These are phyloP conservation scores for Oryzaephilus surinamensis DNA, from an alignment of 1,140 invertebrate species.

Conservation along the genomic window DNA sequence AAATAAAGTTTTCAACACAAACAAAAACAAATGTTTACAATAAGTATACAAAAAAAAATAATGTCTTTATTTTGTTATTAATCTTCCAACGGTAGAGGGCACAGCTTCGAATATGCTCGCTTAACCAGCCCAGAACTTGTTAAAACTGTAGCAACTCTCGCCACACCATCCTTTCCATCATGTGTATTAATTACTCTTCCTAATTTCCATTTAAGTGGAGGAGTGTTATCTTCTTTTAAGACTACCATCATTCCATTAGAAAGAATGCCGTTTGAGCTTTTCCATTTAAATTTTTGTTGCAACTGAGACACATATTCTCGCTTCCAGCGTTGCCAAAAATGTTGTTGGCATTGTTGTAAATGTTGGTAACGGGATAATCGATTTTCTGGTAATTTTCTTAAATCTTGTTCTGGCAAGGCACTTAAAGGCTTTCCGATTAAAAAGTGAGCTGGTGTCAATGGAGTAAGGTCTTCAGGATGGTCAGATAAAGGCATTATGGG, in stretches of 20 bases:
- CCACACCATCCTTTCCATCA: constrained; percentile 23
- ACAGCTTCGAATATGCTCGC: no score
- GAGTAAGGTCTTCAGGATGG: constrained; percentile 20
- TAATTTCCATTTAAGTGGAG: constrained; percentile 27
- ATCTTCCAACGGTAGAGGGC: no score
- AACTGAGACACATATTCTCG: constrained; percentile 24
- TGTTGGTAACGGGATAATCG: constrained; percentile 3
- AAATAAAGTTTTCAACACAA: no score
- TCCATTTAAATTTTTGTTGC: constrained; percentile 29
- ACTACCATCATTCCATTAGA: constrained; percentile 25
- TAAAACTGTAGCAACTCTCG: no score
- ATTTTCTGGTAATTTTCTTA: constrained; percentile 7
- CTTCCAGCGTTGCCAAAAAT: constrained; percentile 28
- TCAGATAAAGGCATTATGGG: constrained; percentile 14
- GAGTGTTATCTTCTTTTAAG: constrained; percentile 26
- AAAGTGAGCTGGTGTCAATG: constrained; percentile 32
- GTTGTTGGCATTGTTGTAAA: constrained; percentile 18
- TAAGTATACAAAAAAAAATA: no score
- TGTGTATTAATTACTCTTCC: constrained; percentile 19
- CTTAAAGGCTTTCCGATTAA: constrained; percentile 24
- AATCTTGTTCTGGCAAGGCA: constrained; percentile 26
- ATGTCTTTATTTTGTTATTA: no score
- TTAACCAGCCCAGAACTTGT: no score
- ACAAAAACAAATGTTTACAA: no score
- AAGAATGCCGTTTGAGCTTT: constrained; percentile 6